Evolutionary conservation across 2,888 invertebrate genomes (phyloP).

Genomic region (Dryomyza anilis): DNA sequence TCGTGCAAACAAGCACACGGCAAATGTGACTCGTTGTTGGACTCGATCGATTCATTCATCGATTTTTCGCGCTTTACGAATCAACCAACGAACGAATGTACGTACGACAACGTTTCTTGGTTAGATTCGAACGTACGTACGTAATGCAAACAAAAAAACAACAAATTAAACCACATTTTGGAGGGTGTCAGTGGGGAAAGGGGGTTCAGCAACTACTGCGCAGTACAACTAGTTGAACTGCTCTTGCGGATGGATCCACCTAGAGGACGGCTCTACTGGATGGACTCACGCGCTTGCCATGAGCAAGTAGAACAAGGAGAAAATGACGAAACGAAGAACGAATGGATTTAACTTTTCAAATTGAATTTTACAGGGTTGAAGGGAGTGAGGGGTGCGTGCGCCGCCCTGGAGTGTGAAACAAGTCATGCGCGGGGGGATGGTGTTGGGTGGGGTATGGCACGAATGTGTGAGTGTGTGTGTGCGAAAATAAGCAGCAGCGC

Average conservation of each 20-base stretch:
- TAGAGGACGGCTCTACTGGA: not conserved
- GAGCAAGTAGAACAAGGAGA: conserved; percentile 4
- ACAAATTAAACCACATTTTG: not conserved
- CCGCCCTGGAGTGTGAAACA: not conserved
- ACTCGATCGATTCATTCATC: conserved; percentile 61
- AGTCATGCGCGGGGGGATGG: not conserved
- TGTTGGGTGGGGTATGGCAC: not conserved
- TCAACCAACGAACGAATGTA: conserved; percentile 24
- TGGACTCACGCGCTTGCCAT: not conserved
- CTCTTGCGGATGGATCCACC: not conserved
- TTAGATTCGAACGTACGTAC: not conserved
- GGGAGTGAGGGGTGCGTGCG: not conserved
- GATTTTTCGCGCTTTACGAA: conserved; percentile 55
- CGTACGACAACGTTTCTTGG: not conserved
- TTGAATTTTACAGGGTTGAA: not conserved
- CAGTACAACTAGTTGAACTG: conserved; percentile 13
- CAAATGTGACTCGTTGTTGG: conserved; percentile 28
- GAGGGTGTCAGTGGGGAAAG: not conserved
- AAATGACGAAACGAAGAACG: not conserved
- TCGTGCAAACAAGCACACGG: not conserved
- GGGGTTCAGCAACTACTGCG: not conserved
- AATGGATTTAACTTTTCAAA: too few species aligned
- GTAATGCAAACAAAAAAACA: not conserved
- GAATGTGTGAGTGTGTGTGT: not conserved
- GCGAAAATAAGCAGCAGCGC: conserved; percentile 5